Evolutionary conservation across 2,888 invertebrate species (phyloP).

Genomic region (Dynastes grantii): DNA sequence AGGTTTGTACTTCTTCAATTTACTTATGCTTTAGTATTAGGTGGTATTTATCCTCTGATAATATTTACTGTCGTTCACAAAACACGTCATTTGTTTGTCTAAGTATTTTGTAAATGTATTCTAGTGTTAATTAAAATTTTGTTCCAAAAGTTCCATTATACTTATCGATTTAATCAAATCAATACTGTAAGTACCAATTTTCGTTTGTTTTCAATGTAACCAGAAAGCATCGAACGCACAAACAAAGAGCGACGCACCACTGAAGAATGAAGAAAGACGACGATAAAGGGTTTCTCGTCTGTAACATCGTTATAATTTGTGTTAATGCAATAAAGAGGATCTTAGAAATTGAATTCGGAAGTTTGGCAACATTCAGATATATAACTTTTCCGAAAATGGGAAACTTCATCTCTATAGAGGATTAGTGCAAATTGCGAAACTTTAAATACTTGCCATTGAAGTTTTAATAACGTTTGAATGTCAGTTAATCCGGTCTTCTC

Average conservation of each 20-base stretch:
- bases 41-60: too few species aligned
- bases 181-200: not conserved
- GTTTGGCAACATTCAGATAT: constrained; percentile 34
- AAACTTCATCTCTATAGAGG: constrained; percentile 35
- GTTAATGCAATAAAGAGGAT: constrained; percentile 42
- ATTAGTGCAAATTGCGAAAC: constrained; percentile 43
- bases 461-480: constrained; percentile 43
- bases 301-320: constrained; percentile 38
- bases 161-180: too few species aligned
- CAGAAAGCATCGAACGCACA: not conserved
- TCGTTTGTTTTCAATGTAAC: not conserved
- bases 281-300: constrained; percentile 8
- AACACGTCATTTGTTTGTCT: too few species aligned
- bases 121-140: too few species aligned
- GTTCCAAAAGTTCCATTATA: too few species aligned
- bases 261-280: not conserved
- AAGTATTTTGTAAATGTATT: too few species aligned
- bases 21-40: too few species aligned
- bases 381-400: constrained; percentile 34
- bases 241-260: not conserved
- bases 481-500: constrained; percentile 17
- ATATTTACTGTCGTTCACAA: too few species aligned
- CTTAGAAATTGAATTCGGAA: constrained; percentile 41
- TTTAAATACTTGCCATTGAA: constrained; percentile 44
- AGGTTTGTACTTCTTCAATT: too few species aligned